Conservation (phyloP, 2,113 vertebrate genomes). For the Scolopax mira region DNA sequence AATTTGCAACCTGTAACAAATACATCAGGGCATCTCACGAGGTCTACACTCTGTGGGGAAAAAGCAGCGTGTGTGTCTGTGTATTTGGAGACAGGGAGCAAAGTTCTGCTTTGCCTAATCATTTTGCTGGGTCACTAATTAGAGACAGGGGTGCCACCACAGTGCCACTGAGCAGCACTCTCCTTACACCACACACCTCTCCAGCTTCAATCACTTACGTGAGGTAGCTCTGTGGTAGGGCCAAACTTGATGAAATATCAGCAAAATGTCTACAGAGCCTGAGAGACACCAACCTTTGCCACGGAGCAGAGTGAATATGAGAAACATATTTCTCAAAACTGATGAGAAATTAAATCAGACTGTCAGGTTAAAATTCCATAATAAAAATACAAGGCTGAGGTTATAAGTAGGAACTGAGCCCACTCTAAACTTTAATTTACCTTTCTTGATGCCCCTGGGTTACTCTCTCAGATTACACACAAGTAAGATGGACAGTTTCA, state of each 20-base stretch:
- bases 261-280: constrained; percentile 28
- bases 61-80: accelerated
- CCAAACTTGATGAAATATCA: background rate
- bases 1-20: background rate
- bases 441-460: background rate
- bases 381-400: background rate
- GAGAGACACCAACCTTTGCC: background rate
- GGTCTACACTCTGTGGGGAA: background rate
- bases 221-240: background rate
- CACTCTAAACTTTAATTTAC: background rate
- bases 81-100: background rate
- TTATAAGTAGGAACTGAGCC: background rate
- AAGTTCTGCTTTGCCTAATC: background rate
- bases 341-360: background rate
- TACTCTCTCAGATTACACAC: background rate
- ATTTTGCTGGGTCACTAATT: background rate
- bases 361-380: background rate
- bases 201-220: background rate
- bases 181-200: background rate
- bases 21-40: background rate
- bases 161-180: background rate
- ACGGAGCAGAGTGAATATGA: background rate
- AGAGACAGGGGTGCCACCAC: background rate
- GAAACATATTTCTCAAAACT: constrained; percentile 12
- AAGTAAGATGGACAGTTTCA: background rate